Conservation (phyloP, 2,113 vertebrate species). For the Mesembrinibis cayennensis region DNA sequence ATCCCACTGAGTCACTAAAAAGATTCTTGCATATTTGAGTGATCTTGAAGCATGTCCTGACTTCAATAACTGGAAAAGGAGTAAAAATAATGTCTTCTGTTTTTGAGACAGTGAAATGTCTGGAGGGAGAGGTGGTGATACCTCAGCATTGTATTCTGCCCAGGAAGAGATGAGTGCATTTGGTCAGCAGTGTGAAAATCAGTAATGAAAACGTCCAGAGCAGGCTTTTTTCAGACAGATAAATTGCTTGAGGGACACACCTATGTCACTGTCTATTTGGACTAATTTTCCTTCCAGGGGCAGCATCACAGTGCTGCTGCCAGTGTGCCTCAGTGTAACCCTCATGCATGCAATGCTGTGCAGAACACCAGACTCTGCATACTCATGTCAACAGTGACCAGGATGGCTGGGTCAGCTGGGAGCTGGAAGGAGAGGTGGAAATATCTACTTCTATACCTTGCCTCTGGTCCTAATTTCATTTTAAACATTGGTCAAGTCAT, state of each 20-base stretch:
- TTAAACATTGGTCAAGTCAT: not conserved
- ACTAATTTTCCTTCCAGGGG: not conserved
- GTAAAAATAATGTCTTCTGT: not conserved
- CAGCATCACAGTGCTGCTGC: not conserved
- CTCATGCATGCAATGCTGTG: fast-evolving
- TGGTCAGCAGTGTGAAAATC: not conserved
- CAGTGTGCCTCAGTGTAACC: not conserved
- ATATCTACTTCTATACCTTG: not conserved
- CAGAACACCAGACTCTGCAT: not conserved
- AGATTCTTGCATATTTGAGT: not conserved
- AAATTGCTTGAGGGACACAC: not conserved
- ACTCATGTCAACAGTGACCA: not conserved
- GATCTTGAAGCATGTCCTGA: not conserved
- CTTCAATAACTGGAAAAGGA: not conserved
- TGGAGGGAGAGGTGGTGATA: not conserved
- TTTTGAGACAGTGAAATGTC: not conserved
- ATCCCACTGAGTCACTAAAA: not conserved
- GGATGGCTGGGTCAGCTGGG: not conserved
- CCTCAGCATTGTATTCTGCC: not conserved
- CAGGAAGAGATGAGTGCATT: not conserved
- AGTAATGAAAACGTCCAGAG: not conserved
- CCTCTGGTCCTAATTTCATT: not conserved
- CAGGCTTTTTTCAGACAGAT: not conserved
- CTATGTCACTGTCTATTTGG: not conserved
- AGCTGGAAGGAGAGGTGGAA: not conserved